These are phyloP conservation scores for Struthidea cinerea DNA, from an alignment of 2,113 vertebrate genomes.

Conservation along the genomic window DNA sequence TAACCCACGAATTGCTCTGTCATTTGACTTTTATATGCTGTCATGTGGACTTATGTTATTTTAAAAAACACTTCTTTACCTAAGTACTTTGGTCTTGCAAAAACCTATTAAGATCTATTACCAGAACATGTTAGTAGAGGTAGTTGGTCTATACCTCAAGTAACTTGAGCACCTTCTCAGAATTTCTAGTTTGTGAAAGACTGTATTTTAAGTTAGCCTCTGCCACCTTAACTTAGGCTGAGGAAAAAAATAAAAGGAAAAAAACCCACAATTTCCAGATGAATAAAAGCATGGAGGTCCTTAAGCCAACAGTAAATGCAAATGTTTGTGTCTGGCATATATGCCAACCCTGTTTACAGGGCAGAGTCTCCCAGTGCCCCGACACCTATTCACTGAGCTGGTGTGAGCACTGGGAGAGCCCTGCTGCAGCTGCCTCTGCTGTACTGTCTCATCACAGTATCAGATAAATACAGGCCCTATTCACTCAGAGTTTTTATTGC, in stretches of 20 bases:
- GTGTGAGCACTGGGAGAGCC: background rate
- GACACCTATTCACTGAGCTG: background rate
- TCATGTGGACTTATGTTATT: background rate
- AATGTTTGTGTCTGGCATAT: background rate
- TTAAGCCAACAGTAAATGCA: background rate
- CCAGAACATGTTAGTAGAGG: background rate
- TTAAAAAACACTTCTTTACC: background rate
- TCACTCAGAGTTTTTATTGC: background rate
- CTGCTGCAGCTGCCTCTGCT: background rate
- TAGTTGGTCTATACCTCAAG: background rate
- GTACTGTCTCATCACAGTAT: background rate
- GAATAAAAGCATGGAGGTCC: background rate
- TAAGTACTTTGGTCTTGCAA: slow-evolving; percentile 18
- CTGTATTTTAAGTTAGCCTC: background rate
- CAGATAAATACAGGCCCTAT: background rate
- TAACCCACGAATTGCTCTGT: slow-evolving; percentile 1
- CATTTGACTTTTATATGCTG: slow-evolving; percentile 24
- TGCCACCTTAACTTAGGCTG: background rate
- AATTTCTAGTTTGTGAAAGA: background rate
- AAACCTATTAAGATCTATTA: background rate
- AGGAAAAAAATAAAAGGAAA: accelerated
- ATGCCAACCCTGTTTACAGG: background rate
- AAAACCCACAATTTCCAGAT: background rate
- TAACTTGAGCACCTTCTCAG: background rate
- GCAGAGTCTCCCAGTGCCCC: background rate